Evolutionary conservation across 2,797 vertebrate genomes (phyloP).

Genomic region (Cygnus olor): DNA sequence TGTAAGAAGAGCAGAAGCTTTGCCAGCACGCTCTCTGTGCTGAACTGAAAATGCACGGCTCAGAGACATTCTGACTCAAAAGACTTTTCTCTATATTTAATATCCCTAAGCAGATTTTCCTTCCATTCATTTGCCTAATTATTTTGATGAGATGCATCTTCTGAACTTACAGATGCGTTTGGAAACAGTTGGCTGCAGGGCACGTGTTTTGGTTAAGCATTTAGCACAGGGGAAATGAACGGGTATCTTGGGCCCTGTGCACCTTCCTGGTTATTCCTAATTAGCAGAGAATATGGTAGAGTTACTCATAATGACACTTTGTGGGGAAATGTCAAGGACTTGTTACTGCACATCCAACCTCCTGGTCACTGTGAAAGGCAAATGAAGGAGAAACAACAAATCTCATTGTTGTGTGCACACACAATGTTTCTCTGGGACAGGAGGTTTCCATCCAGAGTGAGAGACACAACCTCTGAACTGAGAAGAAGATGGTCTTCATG

Average conservation of each 20-base stretch:
- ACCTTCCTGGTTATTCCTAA: background rate
- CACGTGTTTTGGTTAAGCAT: background rate
- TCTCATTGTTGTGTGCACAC: background rate
- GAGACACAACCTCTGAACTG: background rate
- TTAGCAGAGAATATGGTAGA: background rate
- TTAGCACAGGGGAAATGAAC: background rate
- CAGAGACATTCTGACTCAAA: background rate
- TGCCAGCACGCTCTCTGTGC: background rate
- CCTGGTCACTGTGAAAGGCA: background rate
- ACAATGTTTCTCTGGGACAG: background rate
- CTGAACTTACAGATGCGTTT: background rate
- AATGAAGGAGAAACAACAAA: background rate
- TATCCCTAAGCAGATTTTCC: background rate
- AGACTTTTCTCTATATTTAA: background rate
- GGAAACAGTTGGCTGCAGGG: background rate
- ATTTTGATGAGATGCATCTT: background rate
- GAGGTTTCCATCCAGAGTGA: accelerated
- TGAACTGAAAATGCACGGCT: background rate
- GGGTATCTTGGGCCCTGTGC: background rate
- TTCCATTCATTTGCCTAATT: background rate
- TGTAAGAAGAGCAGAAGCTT: background rate
- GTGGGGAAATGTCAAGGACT: background rate
- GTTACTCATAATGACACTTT: background rate
- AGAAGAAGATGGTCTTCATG: background rate
- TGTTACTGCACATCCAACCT: background rate